phyloP scores from a whole-genome alignment of 2,888 invertebrate species.

The Drosophila robusta region DNA sequence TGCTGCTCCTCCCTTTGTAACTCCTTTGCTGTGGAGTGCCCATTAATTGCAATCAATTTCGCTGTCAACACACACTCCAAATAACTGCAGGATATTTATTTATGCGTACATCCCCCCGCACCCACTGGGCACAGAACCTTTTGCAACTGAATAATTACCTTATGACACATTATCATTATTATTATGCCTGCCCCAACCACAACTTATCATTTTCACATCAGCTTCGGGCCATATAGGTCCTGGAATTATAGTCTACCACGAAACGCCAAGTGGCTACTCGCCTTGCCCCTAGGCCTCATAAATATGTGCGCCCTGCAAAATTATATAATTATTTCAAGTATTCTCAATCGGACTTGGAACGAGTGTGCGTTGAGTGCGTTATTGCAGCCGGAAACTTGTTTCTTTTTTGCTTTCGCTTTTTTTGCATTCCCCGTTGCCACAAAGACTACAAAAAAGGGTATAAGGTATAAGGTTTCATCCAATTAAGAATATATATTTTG shows the following conservation, averaged over 20 bases:
- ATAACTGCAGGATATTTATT: conserved; percentile 78
- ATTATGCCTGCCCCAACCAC: conserved; percentile 55
- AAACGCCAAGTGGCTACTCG: conserved; percentile 18
- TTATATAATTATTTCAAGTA: conserved; percentile 79
- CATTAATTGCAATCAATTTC: conserved; percentile 81
- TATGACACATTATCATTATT: conserved; percentile 81
- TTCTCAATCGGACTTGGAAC: conserved; percentile 49
- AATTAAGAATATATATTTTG: too few species aligned
- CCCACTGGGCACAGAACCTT: conserved; percentile 31
- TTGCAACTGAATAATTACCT: conserved; percentile 80
- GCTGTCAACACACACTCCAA: conserved; percentile 78
- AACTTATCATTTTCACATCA: conserved; percentile 72
- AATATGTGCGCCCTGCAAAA: conserved; percentile 70
- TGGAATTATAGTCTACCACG: conserved; percentile 63
- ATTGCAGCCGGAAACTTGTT: conserved; percentile 52
- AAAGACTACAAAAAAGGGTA: background rate
- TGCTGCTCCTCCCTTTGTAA: background rate
- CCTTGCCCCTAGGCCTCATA: conserved; percentile 54
- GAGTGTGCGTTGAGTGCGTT: conserved; percentile 59
- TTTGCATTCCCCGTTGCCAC: conserved; percentile 5
- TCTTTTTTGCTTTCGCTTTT: conserved; percentile 17
- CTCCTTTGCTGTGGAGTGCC: conserved; percentile 5
- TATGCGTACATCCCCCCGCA: conserved; percentile 49
- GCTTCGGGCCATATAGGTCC: conserved; percentile 46
- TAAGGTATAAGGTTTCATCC: background rate